Base-by-base conservation (phyloP, 2,797 vertebrate species). In the Sebastes diaconus region DNA sequence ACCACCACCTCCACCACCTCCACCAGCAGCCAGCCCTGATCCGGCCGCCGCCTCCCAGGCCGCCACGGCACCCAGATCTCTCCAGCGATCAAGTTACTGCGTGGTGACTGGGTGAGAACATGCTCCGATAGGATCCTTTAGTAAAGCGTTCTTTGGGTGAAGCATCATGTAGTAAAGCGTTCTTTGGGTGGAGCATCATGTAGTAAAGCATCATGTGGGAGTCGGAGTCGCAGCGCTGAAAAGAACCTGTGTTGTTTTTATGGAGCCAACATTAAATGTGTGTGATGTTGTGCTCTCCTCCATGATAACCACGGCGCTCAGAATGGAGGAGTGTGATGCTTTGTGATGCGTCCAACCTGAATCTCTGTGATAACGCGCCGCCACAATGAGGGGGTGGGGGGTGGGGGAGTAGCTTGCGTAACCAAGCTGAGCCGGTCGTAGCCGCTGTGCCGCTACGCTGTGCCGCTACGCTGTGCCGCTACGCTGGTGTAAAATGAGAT, bases 401-500 rank as follows among this genome's bases (percentile, higher is more conserved):
- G 29, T 32, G 39, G 3, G 67, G 42, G 79, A 25, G 10, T 9
- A 60, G 54, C 81, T 72, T 82, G 81, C 61, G 63, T 83, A 88
- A 88, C 85, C 79, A 20, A 88, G 82, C 73, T 36, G 29, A 88
- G 88, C 89, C 3, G 2, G 39, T 88, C 84, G 88, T 36, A 73
- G 79, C 65, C 72, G 71, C 83, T 58, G 59, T 46, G 39, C 39
- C 30, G 5, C 27, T 29, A 29, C 29, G 25, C 83, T 58, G 59
- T 42, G 39, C 39, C 29, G 4, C 27, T 27, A 27, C 27, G 29
- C 29, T 29, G 29, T 29, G 29, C 29, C 67, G 88, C 84, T 80
- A 63, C 54, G 85, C 77, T 85, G 74, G 66, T 92, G 86, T 93
- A 90, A 94, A 94, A 94, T 93, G 87, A 93, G 87, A 95, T 95